These are phyloP conservation scores for Phylloscopus collybita DNA, from an alignment of 2,797 vertebrate genomes.

Conservation along the genomic window DNA sequence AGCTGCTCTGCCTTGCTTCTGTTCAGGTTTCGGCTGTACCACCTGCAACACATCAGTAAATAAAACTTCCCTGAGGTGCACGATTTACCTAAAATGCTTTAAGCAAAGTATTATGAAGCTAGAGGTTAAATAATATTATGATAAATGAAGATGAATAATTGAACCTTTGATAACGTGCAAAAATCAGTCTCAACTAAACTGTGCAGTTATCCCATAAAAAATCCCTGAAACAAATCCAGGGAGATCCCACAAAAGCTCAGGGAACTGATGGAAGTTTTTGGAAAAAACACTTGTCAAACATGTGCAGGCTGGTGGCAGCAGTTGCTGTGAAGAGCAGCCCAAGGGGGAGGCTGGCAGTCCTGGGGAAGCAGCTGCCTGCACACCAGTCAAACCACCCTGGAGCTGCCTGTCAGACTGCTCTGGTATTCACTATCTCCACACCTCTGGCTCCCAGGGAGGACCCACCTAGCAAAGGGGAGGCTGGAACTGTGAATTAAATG, in stretches of 20 bases:
- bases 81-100: neutral
- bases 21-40: constrained; percentile 91
- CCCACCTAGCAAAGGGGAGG: neutral
- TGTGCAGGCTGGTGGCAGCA: accelerated
- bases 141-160: neutral
- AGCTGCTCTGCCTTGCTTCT: constrained; percentile 93
- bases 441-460: neutral
- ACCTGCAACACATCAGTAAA: constrained; percentile 76
- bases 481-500: neutral
- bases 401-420: neutral
- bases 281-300: neutral
- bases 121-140: neutral
- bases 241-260: neutral
- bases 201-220: neutral
- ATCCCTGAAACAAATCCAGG: neutral
- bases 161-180: neutral
- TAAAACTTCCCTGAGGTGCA: neutral
- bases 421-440: neutral
- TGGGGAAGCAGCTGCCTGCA: neutral
- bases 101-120: neutral
- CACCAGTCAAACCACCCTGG: accelerated
- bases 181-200: neutral
- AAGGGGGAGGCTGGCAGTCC: neutral
- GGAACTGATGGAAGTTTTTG: neutral
- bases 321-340: neutral